These are phyloP conservation scores for Sebastes taczanowskii DNA, from an alignment of 2,797 vertebrate species.

Conservation along the genomic window DNA sequence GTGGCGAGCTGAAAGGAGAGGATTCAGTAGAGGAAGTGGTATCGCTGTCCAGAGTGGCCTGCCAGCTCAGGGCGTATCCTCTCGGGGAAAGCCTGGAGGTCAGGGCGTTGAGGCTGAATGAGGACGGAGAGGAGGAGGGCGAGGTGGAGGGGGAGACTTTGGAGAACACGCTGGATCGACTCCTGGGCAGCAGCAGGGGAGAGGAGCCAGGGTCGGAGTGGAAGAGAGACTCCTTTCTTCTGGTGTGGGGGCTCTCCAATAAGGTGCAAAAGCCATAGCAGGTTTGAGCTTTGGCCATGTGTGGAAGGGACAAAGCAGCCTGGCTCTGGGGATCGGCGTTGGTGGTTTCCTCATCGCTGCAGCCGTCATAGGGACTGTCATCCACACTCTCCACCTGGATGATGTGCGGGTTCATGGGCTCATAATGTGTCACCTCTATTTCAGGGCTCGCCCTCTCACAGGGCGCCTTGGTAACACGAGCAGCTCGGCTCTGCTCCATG, in stretches of 20 bases:
- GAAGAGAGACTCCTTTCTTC: conserved; percentile 94
- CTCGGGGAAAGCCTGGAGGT: conserved; percentile 74
- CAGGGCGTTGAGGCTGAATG: conserved; percentile 78
- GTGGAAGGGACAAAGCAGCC: conserved; percentile 85
- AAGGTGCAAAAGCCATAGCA: conserved; percentile 95
- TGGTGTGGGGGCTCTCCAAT: conserved; percentile 93
- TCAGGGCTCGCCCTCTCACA: conserved; percentile 58
- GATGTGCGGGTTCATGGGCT: conserved; percentile 77
- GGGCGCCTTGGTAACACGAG: conserved; percentile 41
- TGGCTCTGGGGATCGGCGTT: conserved; percentile 89
- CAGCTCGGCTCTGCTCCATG: conserved; percentile 53
- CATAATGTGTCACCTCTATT: conserved; percentile 44
- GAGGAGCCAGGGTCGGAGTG: conserved; percentile 78
- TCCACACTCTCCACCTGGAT: conserved; percentile 92
- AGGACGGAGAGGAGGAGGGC: conserved; percentile 64
- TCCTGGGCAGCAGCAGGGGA: conserved; percentile 80
- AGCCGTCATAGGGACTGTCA: conserved; percentile 75
- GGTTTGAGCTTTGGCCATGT: conserved; percentile 85
- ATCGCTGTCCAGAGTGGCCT: conserved; percentile 85
- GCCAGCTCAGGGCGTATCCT: conserved; percentile 74
- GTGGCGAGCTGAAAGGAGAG: conserved; percentile 85
- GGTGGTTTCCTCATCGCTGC: conserved; percentile 85
- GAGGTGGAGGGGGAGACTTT: conserved; percentile 57
- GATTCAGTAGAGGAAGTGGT: conserved; percentile 87
- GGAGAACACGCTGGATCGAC: conserved; percentile 79